Base-by-base conservation (phyloP, 2,888 invertebrate genomes). In the Lasius platythorax region DNA sequence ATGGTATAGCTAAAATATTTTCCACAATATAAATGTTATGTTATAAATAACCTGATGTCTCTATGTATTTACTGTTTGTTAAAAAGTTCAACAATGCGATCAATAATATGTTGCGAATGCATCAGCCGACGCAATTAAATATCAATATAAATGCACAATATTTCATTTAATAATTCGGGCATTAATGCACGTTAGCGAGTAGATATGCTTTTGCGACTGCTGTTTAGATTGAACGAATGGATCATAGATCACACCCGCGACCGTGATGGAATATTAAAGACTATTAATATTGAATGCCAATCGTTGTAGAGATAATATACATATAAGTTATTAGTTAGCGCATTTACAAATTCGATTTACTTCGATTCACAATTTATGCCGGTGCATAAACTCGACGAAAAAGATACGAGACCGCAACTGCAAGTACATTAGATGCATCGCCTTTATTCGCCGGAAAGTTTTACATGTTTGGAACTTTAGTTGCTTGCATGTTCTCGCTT, bases 381-480 rank as follows among this genome's bases (percentile, higher is more conserved):
- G 18, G 12, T 66, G 12, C 18, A 18, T 6, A 18, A 8, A 33
- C 18, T 67, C 43, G 12, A 43, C 30, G 37, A 78, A 68, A 68
- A 40, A 12, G 12, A 40, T 40, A 56, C n/a, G 8, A 4, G 28
- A 30, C 12, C 40, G 64, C 37, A 79, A 72, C 33, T 61, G 37
- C 50, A n/a, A 43, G 12, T 37, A 30, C 15, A 33, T 43, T 56
- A 30, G 78, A 18, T 23, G 64, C 23, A 50, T 56, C 28, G 53
- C 37, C 56, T 82, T 82, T 75, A 66, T 64, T 64, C n/a, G 9
- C 58, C 53, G 61, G 46, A 68, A 82, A 82, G 67, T 70, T 82
- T 82, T 56, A 82, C 64, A 61, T 53, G 67, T 56, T 30, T 70
- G 9, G 18, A 40, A 67, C 28, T 67, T 74, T 66, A 46, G 18